Evolutionary conservation across 2,888 invertebrate species (phyloP), one percentile per base, ranked within the genome.

Genomic region (Trilocha varians): DNA sequence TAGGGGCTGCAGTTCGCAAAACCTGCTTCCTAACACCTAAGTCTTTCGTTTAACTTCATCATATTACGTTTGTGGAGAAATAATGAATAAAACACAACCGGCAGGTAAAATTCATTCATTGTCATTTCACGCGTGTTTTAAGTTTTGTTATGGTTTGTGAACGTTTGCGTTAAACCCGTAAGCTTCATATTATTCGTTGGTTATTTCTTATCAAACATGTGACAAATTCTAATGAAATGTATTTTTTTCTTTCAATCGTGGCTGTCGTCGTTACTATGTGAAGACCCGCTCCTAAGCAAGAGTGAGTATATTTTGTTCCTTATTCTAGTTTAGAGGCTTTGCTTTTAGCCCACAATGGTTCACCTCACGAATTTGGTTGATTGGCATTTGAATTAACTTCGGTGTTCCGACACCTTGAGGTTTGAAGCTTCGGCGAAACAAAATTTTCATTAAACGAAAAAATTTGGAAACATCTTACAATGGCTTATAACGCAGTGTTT

Each of bases 261-360:
- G 85, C 69, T 54, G 68, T 59, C 65, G 55, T 56, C 59, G 66
- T 65, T 53, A 67, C 72, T 62, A 74, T 73, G 55, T 79, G 87
- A 87, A 89, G 89, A 78, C 89, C 88, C 79, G 89, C 89, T 83
- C 88, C 87, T 79, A 90, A 88, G 86, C 88, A 78, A 84, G 90
- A 90, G 90, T 90, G 88, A 90, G 90, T 90, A 75, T 49, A 57
- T 50, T 59, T 48, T 42, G 47, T 50, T 39, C 50, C 51, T 57
- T 25, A 3, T 25, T 51, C 51, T 56, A 56, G 55, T 48, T 25
- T 52, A 49, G 53, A 45, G 52, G 83, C 83, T 80, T 83, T 54
- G 82, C 83, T 82, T 83, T 53, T 64, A 70, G 63, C 61, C 60
- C 42, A 32, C 57, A 59, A 49, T 58, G 60, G 59, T 53, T 57